Percentiles rank a stretch among this genome's conserved stretches.
These are phyloP conservation scores for Eurytoma adleriae DNA, from an alignment of 2,888 invertebrate genomes.

Conservation along the genomic window DNA sequence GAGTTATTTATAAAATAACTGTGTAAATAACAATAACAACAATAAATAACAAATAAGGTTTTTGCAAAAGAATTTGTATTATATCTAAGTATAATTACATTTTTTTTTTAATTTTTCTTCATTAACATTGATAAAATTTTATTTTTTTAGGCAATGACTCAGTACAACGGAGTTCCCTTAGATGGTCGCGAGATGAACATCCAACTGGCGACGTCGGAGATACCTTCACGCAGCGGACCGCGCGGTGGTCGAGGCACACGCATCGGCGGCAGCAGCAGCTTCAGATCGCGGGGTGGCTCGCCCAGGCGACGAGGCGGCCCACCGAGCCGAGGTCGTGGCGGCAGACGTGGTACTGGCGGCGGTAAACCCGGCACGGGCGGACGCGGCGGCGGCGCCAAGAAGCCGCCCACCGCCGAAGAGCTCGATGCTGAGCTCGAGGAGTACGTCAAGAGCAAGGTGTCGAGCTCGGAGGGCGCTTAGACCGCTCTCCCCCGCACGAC, in stretches of 20 bases:
- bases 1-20: no score
- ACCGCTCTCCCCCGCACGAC: no score
- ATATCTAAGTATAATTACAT: no score
- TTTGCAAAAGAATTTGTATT: no score
- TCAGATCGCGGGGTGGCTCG: neutral
- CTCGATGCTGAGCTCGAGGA: constrained; percentile 97
- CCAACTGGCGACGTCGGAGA: constrained; percentile 91
- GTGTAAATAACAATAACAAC: no score
- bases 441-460: constrained; percentile 83
- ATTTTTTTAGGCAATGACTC: constrained; percentile 88
- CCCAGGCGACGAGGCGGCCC: neutral
- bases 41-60: no score
- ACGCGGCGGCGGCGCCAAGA: constrained; percentile 76
- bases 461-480: constrained; percentile 49
- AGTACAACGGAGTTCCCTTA: constrained; percentile 97
- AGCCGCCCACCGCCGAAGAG: constrained; percentile 89
- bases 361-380: constrained; percentile 22
- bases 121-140: neutral
- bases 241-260: constrained; percentile 47
- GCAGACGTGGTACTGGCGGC: neutral
- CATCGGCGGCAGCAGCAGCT: neutral
- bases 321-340: neutral
- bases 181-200: constrained; percentile 98
- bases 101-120: no score
- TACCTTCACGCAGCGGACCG: constrained; percentile 76